Evolutionary conservation across 1,140 invertebrate genomes (phyloP), one percentile per base, ranked within the genome.

Genomic region (Caenorhabditis brenneri): DNA sequence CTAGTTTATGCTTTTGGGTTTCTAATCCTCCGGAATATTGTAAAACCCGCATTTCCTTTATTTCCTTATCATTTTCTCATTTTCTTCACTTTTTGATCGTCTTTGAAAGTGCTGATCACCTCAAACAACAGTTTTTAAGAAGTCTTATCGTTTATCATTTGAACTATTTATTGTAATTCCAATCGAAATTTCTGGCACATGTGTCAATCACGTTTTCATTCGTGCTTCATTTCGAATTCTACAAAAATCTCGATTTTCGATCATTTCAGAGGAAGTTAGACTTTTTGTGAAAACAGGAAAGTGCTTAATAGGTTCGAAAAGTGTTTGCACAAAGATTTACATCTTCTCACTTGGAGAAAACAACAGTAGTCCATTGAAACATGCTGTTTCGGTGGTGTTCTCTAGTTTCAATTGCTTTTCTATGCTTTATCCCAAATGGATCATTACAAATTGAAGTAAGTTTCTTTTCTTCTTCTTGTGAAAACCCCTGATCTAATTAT

Each of bases 111-210:
- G 12, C n/a, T 65, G 58, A 65, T 22, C 58, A 36, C 22, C 31
- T 36, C 58, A 65, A 65, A 65, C 31, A 65, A 33, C 58, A 65
- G 10, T 65, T n/a, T 65, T 65, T 65, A 65, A 65, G 58, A 65
- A 65, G 29, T 36, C 31, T 65, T 65, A 65, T n/a, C 10, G 10
- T 15, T 51, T 51, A 65, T 19, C 29, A 19, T 12, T 58, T 29
- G 9, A 29, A 0, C 7, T 27, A 33, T 3, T 65, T 15, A 58
- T 29, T 58, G 5, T 10, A n/a, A n/a, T 55, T 55, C 24, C 27
- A n/a, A 6, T 19, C 6, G 6, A n/a, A 16, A 51, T 46, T 46
- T 46, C 16, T 19, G n/a, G 1, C 49, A 51, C 49, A 51, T 51
- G 49, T 46, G 10, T 51, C 49, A 19, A 42, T 42, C 39, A 42